Base-by-base conservation (phyloP, 2,113 vertebrate species). In the Oostethus manadensis region DNA sequence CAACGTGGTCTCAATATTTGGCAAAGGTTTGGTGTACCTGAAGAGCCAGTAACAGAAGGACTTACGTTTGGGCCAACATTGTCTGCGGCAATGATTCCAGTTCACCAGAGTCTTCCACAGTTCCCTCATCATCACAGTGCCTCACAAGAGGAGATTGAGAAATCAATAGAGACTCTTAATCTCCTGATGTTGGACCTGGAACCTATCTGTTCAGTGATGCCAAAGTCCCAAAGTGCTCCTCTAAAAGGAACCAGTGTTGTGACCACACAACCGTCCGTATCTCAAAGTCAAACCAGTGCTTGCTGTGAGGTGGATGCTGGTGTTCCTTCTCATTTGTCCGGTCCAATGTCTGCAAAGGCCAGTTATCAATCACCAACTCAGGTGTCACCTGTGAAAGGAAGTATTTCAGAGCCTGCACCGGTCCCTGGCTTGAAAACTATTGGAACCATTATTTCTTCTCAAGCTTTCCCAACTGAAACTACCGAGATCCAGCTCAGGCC, bases 171-270 rank as follows among this genome's bases (percentile, higher is more conserved):
- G 84, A 88, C 94, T 0, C 93, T 99, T 1, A 95, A 97, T 50
- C 92, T 95, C 78, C 93, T 99, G 17, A 98, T 99, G 95, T 75
- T 94, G 70, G 94, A 97, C 71, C 86, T 99, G 8, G 92, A 94
- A 3, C 88, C 91, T 0, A 68, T 89, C 0, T 71, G 71, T 13
- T 77, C 87, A 0, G 73, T 74, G 5, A 81, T 94, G 59, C 91
- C 92, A 78, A 97, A 96, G 74, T 94, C 93, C 0, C 93, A 94
- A 79, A 98, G 93, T 0, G 90, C 91, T 23, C 93, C 94, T 0
- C 46, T 88, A 47, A 66, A 45, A 7, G 85, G 78, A 51, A 89
- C 85, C 55, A 80, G 81, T 20, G 80, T 71, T 22, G 88, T 91
- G 26, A 93, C 93, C 22, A 92, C 92, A 0, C 87, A 93, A 60